A percentile compares a stretch with the other conserved stretches of the same genome.
These are phyloP conservation scores for Grammomys surdaster DNA, from an alignment of 2,113 vertebrate species.

Conservation along the genomic window DNA sequence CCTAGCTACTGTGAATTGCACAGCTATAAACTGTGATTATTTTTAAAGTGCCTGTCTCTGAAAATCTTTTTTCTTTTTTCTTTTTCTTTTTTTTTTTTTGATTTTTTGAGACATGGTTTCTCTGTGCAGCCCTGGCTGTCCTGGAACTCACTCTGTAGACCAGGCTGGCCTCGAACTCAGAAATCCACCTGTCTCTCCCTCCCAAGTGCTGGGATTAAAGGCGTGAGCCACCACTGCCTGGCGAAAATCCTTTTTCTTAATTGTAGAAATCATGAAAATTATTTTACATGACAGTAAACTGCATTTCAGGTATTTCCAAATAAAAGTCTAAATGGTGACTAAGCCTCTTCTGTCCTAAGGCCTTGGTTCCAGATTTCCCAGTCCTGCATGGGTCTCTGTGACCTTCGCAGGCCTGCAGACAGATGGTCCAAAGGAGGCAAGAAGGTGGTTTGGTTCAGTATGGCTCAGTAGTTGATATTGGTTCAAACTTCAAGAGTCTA, in stretches of 20 bases:
- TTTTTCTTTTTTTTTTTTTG: too few relatives aligned
- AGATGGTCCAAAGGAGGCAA: neutral
- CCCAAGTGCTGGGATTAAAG: too few relatives aligned
- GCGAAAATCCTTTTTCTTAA: slow-evolving; percentile 9
- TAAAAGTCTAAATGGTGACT: neutral
- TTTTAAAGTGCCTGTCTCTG: slow-evolving; percentile 24
- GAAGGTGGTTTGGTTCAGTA: neutral
- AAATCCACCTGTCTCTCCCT: too few relatives aligned
- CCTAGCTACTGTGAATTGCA: neutral
- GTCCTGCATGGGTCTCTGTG: neutral
- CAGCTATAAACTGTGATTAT: neutral
- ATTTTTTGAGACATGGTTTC: too few relatives aligned
- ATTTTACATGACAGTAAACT: slow-evolving; percentile 54
- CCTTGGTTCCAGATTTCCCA: neutral
- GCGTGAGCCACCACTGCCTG: too few relatives aligned
- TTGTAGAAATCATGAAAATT: slow-evolving; percentile 55
- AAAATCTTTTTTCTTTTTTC: slow-evolving; percentile 27
- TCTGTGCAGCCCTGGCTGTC: too few relatives aligned
- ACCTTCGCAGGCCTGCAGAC: neutral
- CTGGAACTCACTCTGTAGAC: too few relatives aligned
- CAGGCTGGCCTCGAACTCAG: too few relatives aligned
- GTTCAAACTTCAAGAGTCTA: neutral
- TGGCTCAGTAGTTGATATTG: neutral
- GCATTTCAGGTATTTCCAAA: slow-evolving; percentile 42
- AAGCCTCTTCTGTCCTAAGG: slow-evolving; percentile 1